phyloP scores from a whole-genome alignment of 1,140 invertebrate species.

The Planococcus citri region DNA sequence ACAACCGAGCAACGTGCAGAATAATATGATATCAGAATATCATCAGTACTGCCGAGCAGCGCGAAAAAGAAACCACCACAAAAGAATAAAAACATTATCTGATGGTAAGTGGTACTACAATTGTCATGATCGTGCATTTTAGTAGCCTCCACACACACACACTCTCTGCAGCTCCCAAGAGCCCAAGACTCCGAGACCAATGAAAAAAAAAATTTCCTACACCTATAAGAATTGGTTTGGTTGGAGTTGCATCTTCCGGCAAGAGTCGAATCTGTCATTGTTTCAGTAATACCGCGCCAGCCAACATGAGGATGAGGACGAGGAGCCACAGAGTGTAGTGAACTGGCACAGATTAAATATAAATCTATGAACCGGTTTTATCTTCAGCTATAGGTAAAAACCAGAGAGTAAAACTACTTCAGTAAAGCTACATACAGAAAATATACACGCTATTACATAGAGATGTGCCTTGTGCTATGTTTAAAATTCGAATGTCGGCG shows the following conservation, averaged over 20 bases:
- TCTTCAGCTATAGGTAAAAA: no score
- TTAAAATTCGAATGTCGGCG: neutral
- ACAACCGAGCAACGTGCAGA: no score
- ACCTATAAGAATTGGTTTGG: no score
- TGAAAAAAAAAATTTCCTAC: neutral
- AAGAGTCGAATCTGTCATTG: slow-evolving; percentile 2
- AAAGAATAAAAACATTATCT: slow-evolving; percentile 3
- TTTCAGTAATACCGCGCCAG: neutral
- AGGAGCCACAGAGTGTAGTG: neutral
- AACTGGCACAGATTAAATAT: slow-evolving; percentile 7
- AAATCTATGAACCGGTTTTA: neutral
- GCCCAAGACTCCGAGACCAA: no score
- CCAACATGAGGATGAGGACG: no score
- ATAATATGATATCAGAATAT: no score
- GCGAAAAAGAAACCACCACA: neutral
- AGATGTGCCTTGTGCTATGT: neutral
- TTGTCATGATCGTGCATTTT: neutral
- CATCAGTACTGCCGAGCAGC: neutral
- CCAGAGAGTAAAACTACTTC: no score
- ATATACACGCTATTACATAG: no score
- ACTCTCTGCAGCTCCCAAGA: no score
- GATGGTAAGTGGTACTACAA: neutral
- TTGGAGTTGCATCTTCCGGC: neutral
- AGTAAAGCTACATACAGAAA: no score
- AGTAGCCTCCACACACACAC: no score